A percentile compares a stretch with the other conserved stretches of the same genome.
These are phyloP conservation scores for Macrostomum cliftonense DNA, from an alignment of 2,888 invertebrate genomes.

Conservation along the genomic window DNA sequence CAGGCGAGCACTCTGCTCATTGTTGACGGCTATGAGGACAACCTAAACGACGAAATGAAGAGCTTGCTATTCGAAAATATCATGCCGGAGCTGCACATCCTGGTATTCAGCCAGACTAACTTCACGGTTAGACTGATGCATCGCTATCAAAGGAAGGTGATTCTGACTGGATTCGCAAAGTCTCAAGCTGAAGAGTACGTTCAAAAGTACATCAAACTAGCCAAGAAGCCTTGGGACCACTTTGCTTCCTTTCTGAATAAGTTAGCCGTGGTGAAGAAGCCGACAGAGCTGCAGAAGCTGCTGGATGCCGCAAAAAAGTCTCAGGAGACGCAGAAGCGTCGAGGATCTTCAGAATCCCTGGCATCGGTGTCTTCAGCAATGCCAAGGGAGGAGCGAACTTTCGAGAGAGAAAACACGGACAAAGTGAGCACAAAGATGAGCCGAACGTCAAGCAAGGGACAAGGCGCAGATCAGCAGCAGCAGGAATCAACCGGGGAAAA, in stretches of 20 bases:
- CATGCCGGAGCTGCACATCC: conserved; percentile 17
- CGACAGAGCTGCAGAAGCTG: not conserved
- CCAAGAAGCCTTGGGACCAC: conserved; percentile 6
- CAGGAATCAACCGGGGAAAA: too few relatives aligned
- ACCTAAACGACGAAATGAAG: conserved; percentile 11
- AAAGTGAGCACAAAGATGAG: too few relatives aligned
- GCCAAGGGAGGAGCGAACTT: too few relatives aligned
- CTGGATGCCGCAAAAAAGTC: too few relatives aligned
- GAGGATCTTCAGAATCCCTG: too few relatives aligned
- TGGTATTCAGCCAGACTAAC: conserved; percentile 11
- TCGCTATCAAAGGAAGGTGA: conserved; percentile 6
- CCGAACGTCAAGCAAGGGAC: too few relatives aligned
- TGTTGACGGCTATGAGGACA: conserved; percentile 22
- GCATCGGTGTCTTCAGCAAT: too few relatives aligned
- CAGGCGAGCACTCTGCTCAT: conserved; percentile 20
- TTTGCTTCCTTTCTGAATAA: conserved; percentile 7
- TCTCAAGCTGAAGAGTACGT: conserved; percentile 9
- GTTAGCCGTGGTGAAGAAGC: not conserved
- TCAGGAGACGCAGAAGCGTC: too few relatives aligned
- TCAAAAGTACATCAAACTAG: conserved; percentile 8
- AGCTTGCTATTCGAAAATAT: conserved; percentile 17
- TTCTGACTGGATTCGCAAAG: conserved; percentile 1
- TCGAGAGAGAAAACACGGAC: too few relatives aligned
- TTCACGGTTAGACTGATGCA: conserved; percentile 6
- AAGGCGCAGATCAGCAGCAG: too few relatives aligned